Evolutionary conservation across 2,113 vertebrate genomes (phyloP), one percentile per base, ranked within the genome.

Genomic region (Salvator merianae): DNA sequence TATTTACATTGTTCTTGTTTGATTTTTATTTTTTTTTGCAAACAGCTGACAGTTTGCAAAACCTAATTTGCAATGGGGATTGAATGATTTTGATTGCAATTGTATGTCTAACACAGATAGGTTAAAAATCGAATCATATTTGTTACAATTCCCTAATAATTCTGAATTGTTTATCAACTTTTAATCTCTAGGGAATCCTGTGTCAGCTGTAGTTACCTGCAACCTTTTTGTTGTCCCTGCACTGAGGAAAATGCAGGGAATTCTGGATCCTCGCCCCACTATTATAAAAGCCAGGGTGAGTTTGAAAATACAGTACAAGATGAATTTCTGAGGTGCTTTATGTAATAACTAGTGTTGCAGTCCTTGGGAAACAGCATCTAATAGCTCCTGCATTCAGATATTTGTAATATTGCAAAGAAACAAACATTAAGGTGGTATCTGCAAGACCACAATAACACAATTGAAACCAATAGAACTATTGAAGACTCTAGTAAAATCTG

Each of bases 241-340:
- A 88, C 96, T 99, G 96, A 98, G 99, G 96, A 99, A 99, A 94
- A 99, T 99, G 99, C 99, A 99, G 94, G 99, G 99, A 90, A 99
- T 99, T 95, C 94, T 99, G 96, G 99, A 99, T 97, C 99, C 99
- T 91, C 97, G 99, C 87, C 99, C 99, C 88, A 99, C 99, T 90
- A 99, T 99, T 94, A 99, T 99, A 96, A 99, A 99, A 98, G 99
- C 99, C 94, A 97, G 99, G 97, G 99, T 99, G 97, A 95, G 92
- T 38, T 86, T 84, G 24, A 78, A 77, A 74, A 63, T 6, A 12
- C 47, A 7, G 47, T 50, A 53, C 47, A 74, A 63, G 79, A 71
- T 79, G 75, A 86, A 66, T 22, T 55, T 47, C 34, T 83, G 55
- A 84, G 79, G 62, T 68, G 5, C 43, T 84, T 13, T 40, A 7